A percentile compares a stretch with the other conserved stretches of the same genome.
These are phyloP conservation scores for Torymus auratus DNA, from an alignment of 2,888 invertebrate genomes.

Conservation along the genomic window DNA sequence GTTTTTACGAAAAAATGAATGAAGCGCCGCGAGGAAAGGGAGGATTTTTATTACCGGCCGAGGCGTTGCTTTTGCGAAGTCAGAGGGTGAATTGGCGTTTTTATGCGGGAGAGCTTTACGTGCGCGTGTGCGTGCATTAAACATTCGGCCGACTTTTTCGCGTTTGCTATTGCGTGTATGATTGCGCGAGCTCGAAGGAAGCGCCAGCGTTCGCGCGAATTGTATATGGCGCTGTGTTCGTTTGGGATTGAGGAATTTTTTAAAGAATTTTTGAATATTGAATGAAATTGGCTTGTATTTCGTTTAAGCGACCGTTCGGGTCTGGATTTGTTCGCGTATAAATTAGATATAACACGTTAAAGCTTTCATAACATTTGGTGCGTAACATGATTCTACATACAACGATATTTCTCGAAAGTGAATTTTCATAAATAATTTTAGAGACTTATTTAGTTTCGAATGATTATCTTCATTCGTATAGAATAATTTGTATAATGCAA, in stretches of 20 bases:
- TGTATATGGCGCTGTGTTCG: background rate
- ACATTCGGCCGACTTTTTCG: background rate
- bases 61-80: background rate
- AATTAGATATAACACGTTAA: no score
- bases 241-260: slow-evolving; percentile 16
- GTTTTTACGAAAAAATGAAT: slow-evolving; percentile 36
- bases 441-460: no score
- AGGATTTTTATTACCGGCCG: slow-evolving; percentile 22
- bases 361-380: no score
- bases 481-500: no score
- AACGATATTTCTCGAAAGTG: no score
- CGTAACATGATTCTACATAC: no score
- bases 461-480: no score
- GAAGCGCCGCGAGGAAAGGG: background rate
- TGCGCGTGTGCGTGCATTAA: slow-evolving; percentile 14
- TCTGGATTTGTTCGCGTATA: no score
- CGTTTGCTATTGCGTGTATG: slow-evolving; percentile 11
- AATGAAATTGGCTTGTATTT: no score
- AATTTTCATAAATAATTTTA: no score
- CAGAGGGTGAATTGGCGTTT: slow-evolving; percentile 7
- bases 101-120: background rate
- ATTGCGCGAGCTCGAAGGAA: slow-evolving; percentile 4
- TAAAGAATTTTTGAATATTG: background rate
- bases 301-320: no score
- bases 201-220: background rate